Evolutionary conservation across 2,113 vertebrate genomes (phyloP), one percentile per base, ranked within the genome.

Genomic region (Pituophis catenifer): DNA sequence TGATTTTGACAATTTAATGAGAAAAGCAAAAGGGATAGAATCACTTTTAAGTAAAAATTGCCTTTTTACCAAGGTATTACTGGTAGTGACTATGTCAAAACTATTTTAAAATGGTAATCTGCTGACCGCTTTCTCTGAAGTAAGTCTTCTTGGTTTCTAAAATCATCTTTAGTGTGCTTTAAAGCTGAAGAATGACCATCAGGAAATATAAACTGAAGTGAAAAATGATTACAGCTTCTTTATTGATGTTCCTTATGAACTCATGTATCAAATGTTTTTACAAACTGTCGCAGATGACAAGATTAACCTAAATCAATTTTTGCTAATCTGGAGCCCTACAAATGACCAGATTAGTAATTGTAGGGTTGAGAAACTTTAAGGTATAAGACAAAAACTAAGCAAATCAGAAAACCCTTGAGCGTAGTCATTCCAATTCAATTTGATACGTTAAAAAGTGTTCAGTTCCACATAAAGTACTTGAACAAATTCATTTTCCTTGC

Each of bases 101-200:
- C 88, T 17, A 70, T 48, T 94, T 59, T 91, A 86, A 86, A 91
- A 81, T 11, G 54, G 54, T 24, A 92, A 48, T 48, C 23, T 17
- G 38, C 3, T 75, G 58, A 33, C 59, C 15, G 29, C 12, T 92
- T 89, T 70, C 86, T 62, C 24, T 86, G 38, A 81, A 26, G 75
- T 86, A 91, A 58, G 15, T 15, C 29, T 92, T 24, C 48, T 50
- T 38, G 50, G 29, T 15, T 88, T 55, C 62, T 29, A 5, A 21
- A 89, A 92, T 38, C 55, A 50, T 17, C 50, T 24, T 90, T 52
- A n/a, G 6, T 44, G 29, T 89, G 90, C 86, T 94, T 95, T 65
- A 92, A 75, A 95, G 94, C 12, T 62, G 0, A 95, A 95, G 93
- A 53, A 93, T 0, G 87, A 5, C 17, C 93, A 89, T 89, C 29